Percentiles rank a stretch among this genome's conserved stretches.
Conservation (phyloP, 1,140 invertebrate genomes). For the Ladona fulva region DNA sequence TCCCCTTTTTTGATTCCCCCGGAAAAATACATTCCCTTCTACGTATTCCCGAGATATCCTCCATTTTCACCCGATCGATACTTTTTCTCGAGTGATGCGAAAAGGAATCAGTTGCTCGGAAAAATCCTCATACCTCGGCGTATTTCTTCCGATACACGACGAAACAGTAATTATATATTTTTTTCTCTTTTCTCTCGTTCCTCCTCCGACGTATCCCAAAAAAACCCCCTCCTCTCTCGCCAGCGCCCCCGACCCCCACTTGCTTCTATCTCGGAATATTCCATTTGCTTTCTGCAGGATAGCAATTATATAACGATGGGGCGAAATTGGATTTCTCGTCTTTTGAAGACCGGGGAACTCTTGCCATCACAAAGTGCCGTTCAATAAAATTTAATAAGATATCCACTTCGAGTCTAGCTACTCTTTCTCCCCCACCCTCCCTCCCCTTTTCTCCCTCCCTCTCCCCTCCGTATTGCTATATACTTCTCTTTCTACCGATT, state of each 20-base stretch:
- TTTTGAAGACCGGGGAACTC: background rate
- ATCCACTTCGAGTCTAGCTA: background rate
- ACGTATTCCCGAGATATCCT: no score
- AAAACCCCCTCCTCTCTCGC: background rate
- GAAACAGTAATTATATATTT: no score
- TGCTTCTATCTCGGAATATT: background rate
- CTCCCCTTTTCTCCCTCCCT: background rate
- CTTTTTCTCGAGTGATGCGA: no score
- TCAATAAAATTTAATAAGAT: background rate
- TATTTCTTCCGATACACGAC: no score
- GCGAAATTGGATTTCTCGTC: background rate
- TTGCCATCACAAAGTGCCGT: background rate
- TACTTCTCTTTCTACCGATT: background rate
- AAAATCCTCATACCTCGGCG: no score
- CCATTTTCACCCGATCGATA: no score
- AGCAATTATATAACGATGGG: background rate
- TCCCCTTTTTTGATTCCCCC: no score
- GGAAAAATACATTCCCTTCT: no score
- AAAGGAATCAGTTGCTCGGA: no score
- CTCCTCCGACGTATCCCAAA: background rate
- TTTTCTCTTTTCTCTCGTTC: no score
- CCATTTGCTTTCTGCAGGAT: background rate
- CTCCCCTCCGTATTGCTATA: background rate
- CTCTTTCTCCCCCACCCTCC: background rate
- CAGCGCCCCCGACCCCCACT: background rate